phyloP scores from a whole-genome alignment of 2,888 invertebrate genomes.

The Hirtodrosophila duncani region DNA sequence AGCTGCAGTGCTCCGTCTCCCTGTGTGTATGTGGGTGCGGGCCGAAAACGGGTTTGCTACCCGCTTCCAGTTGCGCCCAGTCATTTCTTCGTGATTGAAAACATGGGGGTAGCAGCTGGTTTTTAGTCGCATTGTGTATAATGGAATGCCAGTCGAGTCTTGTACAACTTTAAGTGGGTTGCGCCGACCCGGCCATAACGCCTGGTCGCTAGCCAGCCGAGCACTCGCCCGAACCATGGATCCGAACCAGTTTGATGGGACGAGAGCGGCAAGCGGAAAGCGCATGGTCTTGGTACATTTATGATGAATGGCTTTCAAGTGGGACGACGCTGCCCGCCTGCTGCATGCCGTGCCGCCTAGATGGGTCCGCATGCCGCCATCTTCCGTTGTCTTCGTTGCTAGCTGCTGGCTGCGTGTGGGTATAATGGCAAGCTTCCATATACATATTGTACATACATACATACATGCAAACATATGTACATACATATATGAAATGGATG shows the following conservation, averaged over 20 bases:
- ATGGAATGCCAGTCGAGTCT: slow-evolving; percentile 50
- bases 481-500: slow-evolving; percentile 53
- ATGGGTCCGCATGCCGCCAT: slow-evolving; percentile 22
- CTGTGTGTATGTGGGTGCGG: slow-evolving; percentile 18
- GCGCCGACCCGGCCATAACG: slow-evolving; percentile 31
- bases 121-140: slow-evolving; percentile 49
- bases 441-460: slow-evolving; percentile 8
- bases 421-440: slow-evolving; percentile 33
- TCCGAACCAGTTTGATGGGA: slow-evolving; percentile 9
- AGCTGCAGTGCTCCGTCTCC: slow-evolving; percentile 8
- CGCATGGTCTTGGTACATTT: slow-evolving; percentile 45
- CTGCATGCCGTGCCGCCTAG: background rate
- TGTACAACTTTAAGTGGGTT: slow-evolving; percentile 64
- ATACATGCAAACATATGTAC: slow-evolving; percentile 5
- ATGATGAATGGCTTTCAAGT: slow-evolving; percentile 71
- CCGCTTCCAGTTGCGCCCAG: slow-evolving; percentile 55
- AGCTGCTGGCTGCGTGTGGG: background rate
- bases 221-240: slow-evolving; percentile 1
- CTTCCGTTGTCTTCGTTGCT: slow-evolving; percentile 3
- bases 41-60: slow-evolving; percentile 53
- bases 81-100: slow-evolving; percentile 47
- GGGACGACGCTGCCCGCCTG: slow-evolving; percentile 60
- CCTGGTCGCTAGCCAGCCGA: background rate
- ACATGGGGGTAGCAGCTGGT: slow-evolving; percentile 66
- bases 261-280: background rate